Conservation (phyloP, 2,888 invertebrate genomes). For the Apamea monoglypha region DNA sequence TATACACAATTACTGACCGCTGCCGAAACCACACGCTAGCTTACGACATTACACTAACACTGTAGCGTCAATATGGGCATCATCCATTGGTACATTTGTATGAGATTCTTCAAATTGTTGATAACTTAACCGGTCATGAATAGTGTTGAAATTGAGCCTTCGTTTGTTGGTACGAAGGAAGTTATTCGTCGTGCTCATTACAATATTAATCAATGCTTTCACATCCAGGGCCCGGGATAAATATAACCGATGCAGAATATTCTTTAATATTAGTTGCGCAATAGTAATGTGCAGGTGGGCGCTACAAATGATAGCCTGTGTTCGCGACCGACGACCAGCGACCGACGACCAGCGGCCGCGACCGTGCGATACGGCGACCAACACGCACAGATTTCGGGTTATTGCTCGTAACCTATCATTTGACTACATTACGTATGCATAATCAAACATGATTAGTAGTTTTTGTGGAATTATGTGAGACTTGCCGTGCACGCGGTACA, state of each 20-base stretch:
- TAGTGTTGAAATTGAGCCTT: background rate
- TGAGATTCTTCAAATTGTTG: background rate
- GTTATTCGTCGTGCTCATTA: constrained; percentile 83
- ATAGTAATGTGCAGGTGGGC: constrained; percentile 76
- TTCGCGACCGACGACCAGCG: constrained; percentile 40
- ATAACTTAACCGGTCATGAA: constrained; percentile 12
- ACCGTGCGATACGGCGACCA: constrained; percentile 58
- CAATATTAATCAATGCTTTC: constrained; percentile 87
- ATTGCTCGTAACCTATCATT: constrained; percentile 51
- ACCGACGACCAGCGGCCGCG: constrained; percentile 33
- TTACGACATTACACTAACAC: constrained; percentile 5
- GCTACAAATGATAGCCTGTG: constrained; percentile 74
- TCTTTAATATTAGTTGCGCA: constrained; percentile 80
- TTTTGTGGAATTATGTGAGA: constrained; percentile 53
- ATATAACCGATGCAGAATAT: constrained; percentile 78
- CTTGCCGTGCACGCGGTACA: constrained; percentile 4
- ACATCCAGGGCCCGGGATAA: constrained; percentile 77
- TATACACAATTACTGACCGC: constrained; percentile 85
- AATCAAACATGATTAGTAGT: constrained; percentile 60
- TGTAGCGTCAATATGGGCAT: background rate
- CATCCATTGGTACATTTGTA: constrained; percentile 37
- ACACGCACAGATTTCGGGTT: constrained; percentile 60
- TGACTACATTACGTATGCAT: constrained; percentile 59
- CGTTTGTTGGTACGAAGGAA: constrained; percentile 65
- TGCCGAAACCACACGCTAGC: constrained; percentile 60